Evolutionary conservation across 2,113 vertebrate species (phyloP), one percentile per base, ranked within the genome.

Genomic region (Ochotona curzoniae): DNA sequence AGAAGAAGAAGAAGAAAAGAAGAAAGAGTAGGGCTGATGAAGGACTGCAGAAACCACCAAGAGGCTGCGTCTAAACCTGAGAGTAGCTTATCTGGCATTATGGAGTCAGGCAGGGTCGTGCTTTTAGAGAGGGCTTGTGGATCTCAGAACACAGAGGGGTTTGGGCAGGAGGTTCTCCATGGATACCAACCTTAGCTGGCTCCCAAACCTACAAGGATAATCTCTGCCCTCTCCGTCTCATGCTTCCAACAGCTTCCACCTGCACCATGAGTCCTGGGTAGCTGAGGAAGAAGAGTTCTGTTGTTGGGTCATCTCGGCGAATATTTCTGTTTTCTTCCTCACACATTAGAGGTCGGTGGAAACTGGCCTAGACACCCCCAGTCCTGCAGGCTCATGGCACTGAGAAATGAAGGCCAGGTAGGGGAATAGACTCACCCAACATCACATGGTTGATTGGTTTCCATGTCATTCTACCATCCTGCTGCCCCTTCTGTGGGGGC

Each of bases 301-400:
- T 15, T 47, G 11, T 28, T 78, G 30, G 25, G n/a, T 61, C 61
- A 61, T 25, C 4, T 54, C 26, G 69, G 21, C 89, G 51, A 95
- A 23, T 26, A 57, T 90, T 87, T 17, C 82, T 28, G 32, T 23
- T 92, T 57, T 21, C 75, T 83, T 80, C 51, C 51, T 83, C 28
- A 38, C 79, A 95, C 94, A 79, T 28, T 35, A 75, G 57, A 63
- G 89, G 47, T 61, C 13, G 23, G 28, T 78, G 60, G 25, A 60
- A 79, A 71, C 81, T 78, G 38, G 0, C 1, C 4, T 9, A 13
- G 32, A 90, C 23, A 28, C n/a, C 32, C 49, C 17, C 14, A 87
- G 35, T 26, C 78, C 66, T 75, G 47, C 25, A 44, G 10, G 21
- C 20, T 83, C 32, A 35, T 73, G 69, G 15, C 30, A 28, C 28